Conservation (phyloP, 2,888 invertebrate species). For the Zygothrica quintamaculata region DNA sequence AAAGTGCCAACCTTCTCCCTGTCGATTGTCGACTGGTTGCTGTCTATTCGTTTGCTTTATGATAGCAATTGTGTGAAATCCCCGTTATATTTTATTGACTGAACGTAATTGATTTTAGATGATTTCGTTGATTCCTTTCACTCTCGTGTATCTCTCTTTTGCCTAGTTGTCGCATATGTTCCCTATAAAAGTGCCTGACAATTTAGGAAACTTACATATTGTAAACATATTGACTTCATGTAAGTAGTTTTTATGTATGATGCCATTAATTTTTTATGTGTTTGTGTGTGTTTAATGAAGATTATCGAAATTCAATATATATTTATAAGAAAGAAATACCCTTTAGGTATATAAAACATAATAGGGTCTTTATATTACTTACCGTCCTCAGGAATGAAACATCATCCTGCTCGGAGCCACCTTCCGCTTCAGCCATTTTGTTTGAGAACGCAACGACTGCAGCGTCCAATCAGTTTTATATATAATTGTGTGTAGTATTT, state of each 20-base stretch:
- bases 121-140: slow-evolving; percentile 62
- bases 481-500: slow-evolving; percentile 51
- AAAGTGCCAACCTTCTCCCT: background rate
- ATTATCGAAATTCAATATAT: background rate
- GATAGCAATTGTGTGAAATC: slow-evolving; percentile 76
- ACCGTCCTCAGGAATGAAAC: slow-evolving; percentile 99
- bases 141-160: no score
- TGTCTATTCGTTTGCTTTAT: slow-evolving; percentile 60
- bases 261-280: background rate
- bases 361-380: slow-evolving; percentile 85
- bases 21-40: background rate
- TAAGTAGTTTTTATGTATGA: background rate
- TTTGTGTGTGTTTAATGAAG: background rate
- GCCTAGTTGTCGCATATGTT: background rate
- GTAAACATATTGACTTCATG: background rate
- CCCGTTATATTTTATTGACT: slow-evolving; percentile 80
- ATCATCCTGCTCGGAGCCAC: slow-evolving; percentile 99
- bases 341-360: slow-evolving; percentile 6
- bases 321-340: background rate
- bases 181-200: background rate
- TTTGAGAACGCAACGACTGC: slow-evolving; percentile 71
- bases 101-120: slow-evolving; percentile 81
- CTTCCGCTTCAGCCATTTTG: slow-evolving; percentile 95
- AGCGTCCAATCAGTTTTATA: slow-evolving; percentile 59
- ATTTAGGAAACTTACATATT: background rate